Evolutionary conservation across 1,140 invertebrate genomes (phyloP), one percentile per base, ranked within the genome.

Genomic region (Drosophila santomea): DNA sequence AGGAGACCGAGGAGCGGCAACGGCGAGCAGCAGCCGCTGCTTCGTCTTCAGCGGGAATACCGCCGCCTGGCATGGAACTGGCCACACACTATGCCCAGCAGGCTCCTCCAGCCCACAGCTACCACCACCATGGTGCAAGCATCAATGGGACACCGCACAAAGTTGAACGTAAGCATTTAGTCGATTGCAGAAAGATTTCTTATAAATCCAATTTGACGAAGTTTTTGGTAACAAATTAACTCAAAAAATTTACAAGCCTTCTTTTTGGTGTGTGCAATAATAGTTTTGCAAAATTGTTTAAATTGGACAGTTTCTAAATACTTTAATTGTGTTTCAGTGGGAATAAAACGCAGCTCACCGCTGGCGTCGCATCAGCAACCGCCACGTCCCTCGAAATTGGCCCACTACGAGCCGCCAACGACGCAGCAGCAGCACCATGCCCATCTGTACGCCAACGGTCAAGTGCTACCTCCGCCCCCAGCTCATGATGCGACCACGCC

Each of bases 1-100:
- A 93, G 83, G 94, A 94, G 75, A 93, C 91, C 44, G 93, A 94
- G 85, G 93, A 84, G 61, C 80, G 85, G 11, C 84, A 91, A 57
- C 56, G 86, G 6, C 69, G 85, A 0, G 80, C 90, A 1, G 80
- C 90, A 15, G 90, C 83, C 8, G 83, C 86, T 1, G 63, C 82
- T 5, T 72, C 61, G 11, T 66, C 55, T 25, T 58, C 71, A 0
- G 10, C 61, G 17, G 71, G 63, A 48, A 57, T 48, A 5, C 59
- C 54, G 28, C 43, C 63, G 2, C 32, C 74, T 10, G 28, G 39
- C 2, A 2, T 71, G 63, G 80, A 81, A 3, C 38, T 88, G 69
- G 25, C 61, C 14, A 45, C 60, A 1, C 80, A 88, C 28, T 88
- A 76, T 51, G 63, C 64, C 1, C 83, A 90, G 45, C 73, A 88